These are phyloP conservation scores for Callorhinus ursinus DNA, from an alignment of 2,113 vertebrate species.

Conservation along the genomic window DNA sequence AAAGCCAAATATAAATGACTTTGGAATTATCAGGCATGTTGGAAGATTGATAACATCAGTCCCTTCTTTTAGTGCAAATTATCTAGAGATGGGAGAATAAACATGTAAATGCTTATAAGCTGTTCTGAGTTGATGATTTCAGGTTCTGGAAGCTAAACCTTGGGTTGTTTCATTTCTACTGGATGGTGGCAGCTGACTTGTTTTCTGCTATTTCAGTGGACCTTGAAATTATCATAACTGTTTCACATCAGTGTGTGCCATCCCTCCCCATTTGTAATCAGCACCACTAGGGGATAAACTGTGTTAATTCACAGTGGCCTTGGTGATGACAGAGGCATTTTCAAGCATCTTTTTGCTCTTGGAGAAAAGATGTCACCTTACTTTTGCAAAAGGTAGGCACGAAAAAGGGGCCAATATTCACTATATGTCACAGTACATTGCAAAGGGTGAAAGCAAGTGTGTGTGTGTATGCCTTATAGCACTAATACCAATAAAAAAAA, in stretches of 20 bases:
- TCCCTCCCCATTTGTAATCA: not conserved
- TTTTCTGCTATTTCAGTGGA: slow-evolving; percentile 20
- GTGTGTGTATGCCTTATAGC: not conserved
- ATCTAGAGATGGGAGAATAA: not conserved
- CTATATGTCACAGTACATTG: not conserved
- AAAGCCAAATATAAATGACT: slow-evolving; percentile 42
- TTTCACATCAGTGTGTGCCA: not conserved
- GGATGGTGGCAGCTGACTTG: not conserved
- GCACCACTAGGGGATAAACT: not conserved
- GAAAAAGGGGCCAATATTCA: not conserved
- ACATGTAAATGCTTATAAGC: not conserved
- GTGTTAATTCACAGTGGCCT: not conserved
- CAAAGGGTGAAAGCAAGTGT: not conserved
- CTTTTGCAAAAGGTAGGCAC: not conserved
- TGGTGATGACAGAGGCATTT: not conserved
- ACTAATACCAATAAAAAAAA: not conserved
- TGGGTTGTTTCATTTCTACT: not conserved
- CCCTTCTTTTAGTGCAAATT: slow-evolving; percentile 15
- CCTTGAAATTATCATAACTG: slow-evolving; percentile 49
- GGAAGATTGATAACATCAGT: not conserved
- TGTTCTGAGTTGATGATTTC: slow-evolving; percentile 17
- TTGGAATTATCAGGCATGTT: slow-evolving; percentile 14
- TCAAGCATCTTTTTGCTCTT: not conserved
- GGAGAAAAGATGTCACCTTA: slow-evolving; percentile 9
- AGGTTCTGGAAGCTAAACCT: not conserved